Percentiles rank a stretch among this genome's conserved stretches.
Evolutionary conservation across 2,797 vertebrate species (phyloP).

Genomic region (Chiloscyllium punctatum): DNA sequence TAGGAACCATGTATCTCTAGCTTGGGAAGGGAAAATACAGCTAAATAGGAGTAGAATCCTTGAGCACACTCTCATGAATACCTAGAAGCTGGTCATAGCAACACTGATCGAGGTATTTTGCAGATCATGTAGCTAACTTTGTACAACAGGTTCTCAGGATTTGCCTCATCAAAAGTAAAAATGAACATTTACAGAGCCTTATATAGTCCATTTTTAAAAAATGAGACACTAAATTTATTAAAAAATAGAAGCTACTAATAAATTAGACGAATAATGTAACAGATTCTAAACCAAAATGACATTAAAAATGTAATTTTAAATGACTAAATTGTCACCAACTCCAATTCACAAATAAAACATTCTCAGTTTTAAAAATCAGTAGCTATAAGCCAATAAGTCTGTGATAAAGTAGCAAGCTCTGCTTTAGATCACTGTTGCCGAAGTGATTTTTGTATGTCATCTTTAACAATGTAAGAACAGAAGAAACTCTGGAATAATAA

Average conservation of each 20-base stretch:
- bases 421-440: background rate
- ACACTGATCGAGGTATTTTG: background rate
- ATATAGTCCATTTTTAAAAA: background rate
- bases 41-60: background rate
- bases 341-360: conserved; percentile 1
- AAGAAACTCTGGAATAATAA: background rate
- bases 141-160: background rate
- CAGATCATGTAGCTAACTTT: background rate
- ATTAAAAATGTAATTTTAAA: conserved; percentile 17
- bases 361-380: background rate
- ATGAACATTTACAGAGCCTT: background rate
- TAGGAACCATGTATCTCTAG: background rate
- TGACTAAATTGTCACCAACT: background rate
- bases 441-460: background rate
- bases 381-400: background rate
- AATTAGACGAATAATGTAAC: background rate
- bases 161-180: background rate
- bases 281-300: background rate
- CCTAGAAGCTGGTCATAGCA: background rate
- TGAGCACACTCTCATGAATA: background rate
- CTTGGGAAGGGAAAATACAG: background rate
- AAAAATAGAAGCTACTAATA: conserved; percentile 7
- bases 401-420: background rate
- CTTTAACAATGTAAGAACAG: conserved; percentile 19
- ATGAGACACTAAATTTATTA: background rate